Percentiles rank a stretch among this genome's conserved stretches.
phyloP scores from a whole-genome alignment of 2,113 vertebrate species.

The Apodemus speciosus region DNA sequence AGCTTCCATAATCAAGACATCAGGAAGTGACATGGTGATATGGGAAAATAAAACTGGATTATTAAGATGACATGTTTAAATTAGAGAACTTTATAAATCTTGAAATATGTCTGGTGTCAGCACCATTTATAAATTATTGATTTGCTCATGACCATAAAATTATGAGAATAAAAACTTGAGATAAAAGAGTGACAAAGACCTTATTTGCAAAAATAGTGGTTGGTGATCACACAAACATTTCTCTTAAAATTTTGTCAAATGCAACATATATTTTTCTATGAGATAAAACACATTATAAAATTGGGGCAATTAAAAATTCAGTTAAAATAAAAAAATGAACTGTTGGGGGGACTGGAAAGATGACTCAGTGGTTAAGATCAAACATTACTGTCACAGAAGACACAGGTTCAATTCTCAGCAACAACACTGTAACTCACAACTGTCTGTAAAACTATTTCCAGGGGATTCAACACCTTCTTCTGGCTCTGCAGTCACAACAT shows the following conservation, averaged over 20 bases:
- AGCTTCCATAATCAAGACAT: neutral
- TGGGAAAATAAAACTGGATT: constrained; percentile 38
- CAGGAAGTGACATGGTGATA: constrained; percentile 21
- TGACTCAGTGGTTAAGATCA: too few relatives aligned
- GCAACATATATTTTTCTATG: neutral
- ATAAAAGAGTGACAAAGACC: neutral
- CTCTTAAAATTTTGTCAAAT: neutral
- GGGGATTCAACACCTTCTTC: too few relatives aligned
- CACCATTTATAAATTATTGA: constrained; percentile 57
- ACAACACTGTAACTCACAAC: too few relatives aligned
- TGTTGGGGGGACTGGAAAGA: too few relatives aligned
- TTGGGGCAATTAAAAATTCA: neutral
- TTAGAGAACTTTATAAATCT: constrained; percentile 42
- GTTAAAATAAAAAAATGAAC: neutral
- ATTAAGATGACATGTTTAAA: neutral
- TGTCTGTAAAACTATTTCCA: too few relatives aligned
- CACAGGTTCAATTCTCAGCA: too few relatives aligned
- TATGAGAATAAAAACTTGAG: constrained; percentile 18
- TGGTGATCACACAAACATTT: neutral
- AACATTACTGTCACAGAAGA: too few relatives aligned
- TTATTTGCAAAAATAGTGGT: neutral
- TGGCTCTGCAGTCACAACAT: too few relatives aligned
- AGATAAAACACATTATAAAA: neutral
- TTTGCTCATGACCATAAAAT: constrained; percentile 10
- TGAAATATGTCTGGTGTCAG: constrained; percentile 21